phyloP scores from a whole-genome alignment of 2,888 invertebrate genomes.

The Macrophya annulata region DNA sequence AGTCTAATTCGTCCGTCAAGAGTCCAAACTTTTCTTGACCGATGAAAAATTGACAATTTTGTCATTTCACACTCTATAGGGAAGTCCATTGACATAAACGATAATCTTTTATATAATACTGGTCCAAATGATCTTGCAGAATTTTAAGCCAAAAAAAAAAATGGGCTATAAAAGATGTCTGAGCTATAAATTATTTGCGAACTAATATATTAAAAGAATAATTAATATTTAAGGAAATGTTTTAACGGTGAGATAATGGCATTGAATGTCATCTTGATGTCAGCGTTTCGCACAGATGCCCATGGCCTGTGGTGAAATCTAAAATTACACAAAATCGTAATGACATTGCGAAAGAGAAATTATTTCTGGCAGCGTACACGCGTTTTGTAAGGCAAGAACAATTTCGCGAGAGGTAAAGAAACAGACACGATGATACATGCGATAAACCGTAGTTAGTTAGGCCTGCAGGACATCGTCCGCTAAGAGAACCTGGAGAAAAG shows the following conservation, averaged over 20 bases:
- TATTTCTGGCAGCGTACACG: slow-evolving; percentile 63
- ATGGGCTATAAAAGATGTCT: not conserved
- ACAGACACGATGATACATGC: not conserved
- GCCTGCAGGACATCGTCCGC: slow-evolving; percentile 16
- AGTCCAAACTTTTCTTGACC: not conserved
- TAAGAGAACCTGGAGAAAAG: slow-evolving; percentile 33
- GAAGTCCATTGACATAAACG: not conserved
- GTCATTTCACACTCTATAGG: not conserved
- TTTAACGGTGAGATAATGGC: not conserved
- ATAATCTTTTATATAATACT: not conserved
- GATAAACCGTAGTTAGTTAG: slow-evolving; percentile 34
- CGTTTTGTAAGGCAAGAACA: slow-evolving; percentile 22
- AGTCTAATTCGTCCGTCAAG: not conserved
- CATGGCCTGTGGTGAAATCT: slow-evolving; percentile 43
- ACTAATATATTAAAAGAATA: not conserved
- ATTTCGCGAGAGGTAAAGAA: slow-evolving; percentile 18
- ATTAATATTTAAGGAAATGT: not conserved
- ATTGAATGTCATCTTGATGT: slow-evolving; percentile 23
- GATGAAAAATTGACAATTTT: not conserved
- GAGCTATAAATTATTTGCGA: not conserved
- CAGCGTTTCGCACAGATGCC: slow-evolving; percentile 36
- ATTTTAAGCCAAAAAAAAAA: not conserved
- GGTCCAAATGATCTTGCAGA: not conserved
- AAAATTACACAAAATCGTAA: slow-evolving; percentile 32
- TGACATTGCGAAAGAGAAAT: slow-evolving; percentile 63